Base-by-base conservation (phyloP, 1,140 invertebrate species). In the Macrobrachium nipponense region DNA sequence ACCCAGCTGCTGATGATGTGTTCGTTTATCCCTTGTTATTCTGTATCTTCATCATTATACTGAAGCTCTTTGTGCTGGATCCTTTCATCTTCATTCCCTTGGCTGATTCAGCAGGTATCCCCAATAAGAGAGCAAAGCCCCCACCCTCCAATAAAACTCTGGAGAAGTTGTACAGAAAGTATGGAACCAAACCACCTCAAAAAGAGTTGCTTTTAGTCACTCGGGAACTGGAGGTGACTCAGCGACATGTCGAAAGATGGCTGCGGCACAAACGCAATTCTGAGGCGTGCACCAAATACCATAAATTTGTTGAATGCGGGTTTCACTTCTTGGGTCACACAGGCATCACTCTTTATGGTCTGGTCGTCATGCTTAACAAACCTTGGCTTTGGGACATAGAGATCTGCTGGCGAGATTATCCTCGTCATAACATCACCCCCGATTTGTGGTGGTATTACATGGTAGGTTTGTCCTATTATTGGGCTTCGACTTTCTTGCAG, bases 321-420 rank as follows among this genome's bases (percentile, higher is more conserved):
- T 89, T 97, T 97, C 92, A 96, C 88, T 96, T 95, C 91, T 92
- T 95, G 2, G 98, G 97, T 92, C 98, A 99, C 91, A 91, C 94
- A 8, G 94, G 93, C 90, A 95, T 95, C 73, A 98, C 98, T 90
- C 92, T 94, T 17, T 98, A 95, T 92, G 98, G 97, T n/a, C 89
- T 96, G 27, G 93, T 94, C 89, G 93, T 96, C 86, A 92, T 99
- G 36, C 98, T 96, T 96, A 94, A 97, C 91, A 99, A 99, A 92
- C 93, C 95, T 18, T 99, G 97, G 97, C 92, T 99, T 88, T 98
- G 96, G 96, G 95, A 98, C 90, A 97, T 98, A 73, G 96, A 96
- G 70, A 90, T 96, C 89, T 98, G 97, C 91, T 99, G 97, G 93
- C 95, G 96, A 90, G 94, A 94, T 82, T 93, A 92, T 90, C 93